Conservation (phyloP, 2,888 invertebrate species). For the Bellardia bayeri region DNA sequence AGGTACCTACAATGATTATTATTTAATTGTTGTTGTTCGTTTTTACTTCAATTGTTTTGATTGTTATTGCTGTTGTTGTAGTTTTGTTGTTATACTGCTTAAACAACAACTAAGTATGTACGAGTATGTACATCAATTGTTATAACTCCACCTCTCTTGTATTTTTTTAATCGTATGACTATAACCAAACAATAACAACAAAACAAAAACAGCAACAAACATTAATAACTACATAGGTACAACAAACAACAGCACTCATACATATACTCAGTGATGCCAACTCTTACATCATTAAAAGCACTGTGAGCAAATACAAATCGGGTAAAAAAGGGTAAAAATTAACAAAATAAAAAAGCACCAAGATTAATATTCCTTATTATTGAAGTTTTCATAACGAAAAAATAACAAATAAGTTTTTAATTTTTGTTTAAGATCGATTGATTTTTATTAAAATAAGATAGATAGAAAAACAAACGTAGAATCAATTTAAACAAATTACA, state of each 20-base stretch:
- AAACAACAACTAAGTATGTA: neutral
- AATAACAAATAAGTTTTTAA: no score
- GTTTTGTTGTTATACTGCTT: slow-evolving; percentile 1
- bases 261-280: no score
- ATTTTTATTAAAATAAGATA: no score
- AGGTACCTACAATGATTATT: slow-evolving; percentile 51
- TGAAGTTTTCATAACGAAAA: no score
- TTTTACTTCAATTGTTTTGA: slow-evolving; percentile 48
- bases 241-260: neutral
- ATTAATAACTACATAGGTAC: neutral
- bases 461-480: no score
- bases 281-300: no score
- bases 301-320: no score
- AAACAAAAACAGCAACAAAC: neutral
- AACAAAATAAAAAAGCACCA: no score
- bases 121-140: slow-evolving; percentile 21
- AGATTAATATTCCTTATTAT: no score
- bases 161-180: slow-evolving; percentile 10
- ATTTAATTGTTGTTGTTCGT: slow-evolving; percentile 24
- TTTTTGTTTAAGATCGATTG: no score
- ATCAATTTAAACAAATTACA: no score
- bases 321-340: no score
- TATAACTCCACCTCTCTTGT: slow-evolving; percentile 59
- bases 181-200: slow-evolving; percentile 5
- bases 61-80: slow-evolving; percentile 29